phyloP scores from a whole-genome alignment of 2,113 vertebrate genomes.

The Eurypyga helias region DNA sequence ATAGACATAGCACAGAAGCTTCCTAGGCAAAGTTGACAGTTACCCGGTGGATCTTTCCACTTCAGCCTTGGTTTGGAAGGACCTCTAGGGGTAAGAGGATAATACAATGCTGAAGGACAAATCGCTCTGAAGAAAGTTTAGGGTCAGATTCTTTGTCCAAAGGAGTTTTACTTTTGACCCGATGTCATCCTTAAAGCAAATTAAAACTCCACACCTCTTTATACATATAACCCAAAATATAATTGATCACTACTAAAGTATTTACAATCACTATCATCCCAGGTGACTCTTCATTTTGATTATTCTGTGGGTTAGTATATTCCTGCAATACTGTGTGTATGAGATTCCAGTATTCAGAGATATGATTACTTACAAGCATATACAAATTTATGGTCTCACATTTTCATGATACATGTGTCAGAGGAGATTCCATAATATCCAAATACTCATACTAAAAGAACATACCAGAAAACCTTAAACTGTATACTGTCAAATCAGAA shows the following conservation, averaged over 20 bases:
- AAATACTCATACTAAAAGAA: not conserved
- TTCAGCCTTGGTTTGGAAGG: conserved; percentile 22
- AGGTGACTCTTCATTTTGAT: not conserved
- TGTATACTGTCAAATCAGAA: not conserved
- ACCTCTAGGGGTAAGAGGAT: conserved; percentile 36
- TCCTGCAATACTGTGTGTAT: not conserved
- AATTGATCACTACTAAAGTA: not conserved
- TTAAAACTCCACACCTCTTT: not conserved
- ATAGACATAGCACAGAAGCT: not conserved
- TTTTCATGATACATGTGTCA: not conserved
- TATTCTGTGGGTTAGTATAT: not conserved
- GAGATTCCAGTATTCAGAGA: not conserved
- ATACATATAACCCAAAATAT: not conserved
- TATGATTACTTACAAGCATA: not conserved
- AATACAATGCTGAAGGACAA: not conserved
- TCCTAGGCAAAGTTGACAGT: not conserved
- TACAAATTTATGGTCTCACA: not conserved
- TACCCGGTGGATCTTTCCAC: not conserved
- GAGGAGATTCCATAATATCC: not conserved
- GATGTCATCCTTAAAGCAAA: not conserved
- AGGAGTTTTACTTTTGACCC: not conserved
- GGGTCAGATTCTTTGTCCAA: not conserved
- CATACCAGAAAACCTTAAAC: not conserved
- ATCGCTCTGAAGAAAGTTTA: not conserved
- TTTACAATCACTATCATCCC: not conserved